A percentile compares a stretch with the other conserved stretches of the same genome.
Conservation (phyloP, 1,140 invertebrate species). For the Copidosoma floridanum region DNA sequence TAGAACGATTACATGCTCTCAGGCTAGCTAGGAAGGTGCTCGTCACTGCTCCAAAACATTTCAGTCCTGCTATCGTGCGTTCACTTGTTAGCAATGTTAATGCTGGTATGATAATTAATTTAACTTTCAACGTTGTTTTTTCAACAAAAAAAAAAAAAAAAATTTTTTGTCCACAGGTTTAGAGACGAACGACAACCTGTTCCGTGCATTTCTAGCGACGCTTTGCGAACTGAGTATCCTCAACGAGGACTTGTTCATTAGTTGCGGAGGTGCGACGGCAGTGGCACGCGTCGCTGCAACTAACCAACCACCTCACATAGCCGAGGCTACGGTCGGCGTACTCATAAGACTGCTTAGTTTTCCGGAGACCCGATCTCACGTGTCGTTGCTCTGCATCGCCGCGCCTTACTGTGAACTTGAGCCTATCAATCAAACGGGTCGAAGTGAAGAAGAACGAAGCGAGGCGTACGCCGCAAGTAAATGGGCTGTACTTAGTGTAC, state of each 20-base stretch:
- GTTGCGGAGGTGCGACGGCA: slow-evolving; percentile 79
- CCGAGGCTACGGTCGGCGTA: slow-evolving; percentile 83
- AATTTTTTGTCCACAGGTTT: slow-evolving; percentile 63
- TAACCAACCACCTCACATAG: slow-evolving; percentile 74
- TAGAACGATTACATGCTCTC: slow-evolving; percentile 86
- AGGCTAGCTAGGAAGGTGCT: slow-evolving; percentile 75
- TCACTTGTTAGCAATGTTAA: slow-evolving; percentile 80
- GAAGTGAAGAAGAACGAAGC: slow-evolving; percentile 74
- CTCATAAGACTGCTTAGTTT: slow-evolving; percentile 85
- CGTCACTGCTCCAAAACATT: slow-evolving; percentile 63
- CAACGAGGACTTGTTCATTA: slow-evolving; percentile 77
- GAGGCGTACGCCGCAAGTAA: slow-evolving; percentile 80
- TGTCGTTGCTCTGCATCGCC: slow-evolving; percentile 80
- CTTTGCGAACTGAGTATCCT: slow-evolving; percentile 84
- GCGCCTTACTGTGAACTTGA: slow-evolving; percentile 92
- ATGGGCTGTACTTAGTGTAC: slow-evolving; percentile 76
- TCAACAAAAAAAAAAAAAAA: not conserved
- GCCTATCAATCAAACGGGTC: slow-evolving; percentile 63
- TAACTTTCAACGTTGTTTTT: no score
- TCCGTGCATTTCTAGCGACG: slow-evolving; percentile 79
- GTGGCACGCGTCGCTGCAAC: slow-evolving; percentile 79
- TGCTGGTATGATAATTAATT: slow-evolving; percentile 55
- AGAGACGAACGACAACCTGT: slow-evolving; percentile 76
- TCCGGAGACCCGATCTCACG: slow-evolving; percentile 75
- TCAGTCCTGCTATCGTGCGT: slow-evolving; percentile 66